Conservation (phyloP, 2,797 vertebrate species). For the Hemibagrus guttatus region DNA sequence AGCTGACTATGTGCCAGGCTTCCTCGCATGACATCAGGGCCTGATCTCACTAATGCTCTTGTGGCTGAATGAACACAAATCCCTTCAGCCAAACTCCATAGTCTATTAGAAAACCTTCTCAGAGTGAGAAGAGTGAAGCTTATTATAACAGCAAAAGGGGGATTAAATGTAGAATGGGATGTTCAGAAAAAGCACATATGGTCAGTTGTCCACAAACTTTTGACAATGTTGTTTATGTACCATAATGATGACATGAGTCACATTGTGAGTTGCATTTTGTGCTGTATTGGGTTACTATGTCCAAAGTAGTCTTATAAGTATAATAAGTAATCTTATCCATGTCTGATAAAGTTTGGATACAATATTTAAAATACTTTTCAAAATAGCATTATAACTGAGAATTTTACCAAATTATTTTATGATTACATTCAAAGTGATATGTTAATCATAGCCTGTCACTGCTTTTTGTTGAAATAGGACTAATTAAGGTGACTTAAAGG, state of each 20-base stretch:
- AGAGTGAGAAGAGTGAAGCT: background rate
- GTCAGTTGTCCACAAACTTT: background rate
- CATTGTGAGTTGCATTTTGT: background rate
- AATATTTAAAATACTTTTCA: background rate
- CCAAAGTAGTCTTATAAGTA: no score
- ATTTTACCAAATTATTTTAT: background rate
- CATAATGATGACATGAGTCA: background rate
- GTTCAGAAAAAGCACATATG: background rate
- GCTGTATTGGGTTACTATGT: background rate
- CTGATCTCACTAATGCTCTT: background rate
- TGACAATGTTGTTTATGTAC: background rate
- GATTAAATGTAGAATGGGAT: background rate
- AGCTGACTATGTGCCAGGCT: background rate
- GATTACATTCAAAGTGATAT: background rate
- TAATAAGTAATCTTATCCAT: no score
- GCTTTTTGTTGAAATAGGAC: background rate
- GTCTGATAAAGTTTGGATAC: background rate
- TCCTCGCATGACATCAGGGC: background rate
- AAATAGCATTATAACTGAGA: background rate
- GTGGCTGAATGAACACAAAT: background rate
- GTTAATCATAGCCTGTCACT: background rate
- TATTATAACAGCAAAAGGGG: background rate
- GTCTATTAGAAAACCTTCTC: no score
- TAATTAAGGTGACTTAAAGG: background rate
- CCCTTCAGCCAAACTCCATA: no score